Conservation (phyloP, 2,797 vertebrate genomes). For the Leuciscus waleckii region DNA sequence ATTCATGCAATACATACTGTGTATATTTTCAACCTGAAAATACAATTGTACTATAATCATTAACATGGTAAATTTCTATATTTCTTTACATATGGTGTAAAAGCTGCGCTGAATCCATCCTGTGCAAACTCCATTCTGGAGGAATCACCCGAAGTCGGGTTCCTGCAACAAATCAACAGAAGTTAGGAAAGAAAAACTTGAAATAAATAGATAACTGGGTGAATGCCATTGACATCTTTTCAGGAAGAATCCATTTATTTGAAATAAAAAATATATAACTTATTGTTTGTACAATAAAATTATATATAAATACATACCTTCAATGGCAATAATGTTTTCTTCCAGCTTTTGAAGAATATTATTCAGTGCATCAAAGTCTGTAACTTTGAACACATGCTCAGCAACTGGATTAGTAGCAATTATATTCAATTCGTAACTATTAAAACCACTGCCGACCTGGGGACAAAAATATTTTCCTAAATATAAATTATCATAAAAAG, state of each 20-base stretch:
- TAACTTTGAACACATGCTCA: constrained; percentile 66
- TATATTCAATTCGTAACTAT: fast-evolving
- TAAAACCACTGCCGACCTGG: constrained; percentile 68
- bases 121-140: constrained; percentile 77
- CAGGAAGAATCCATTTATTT: too few relatives aligned
- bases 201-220: too few relatives aligned
- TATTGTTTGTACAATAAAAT: too few relatives aligned
- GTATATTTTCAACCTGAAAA: too few relatives aligned
- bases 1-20: too few relatives aligned
- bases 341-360: constrained; percentile 67
- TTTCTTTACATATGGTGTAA: constrained; percentile 33
- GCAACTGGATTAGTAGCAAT: constrained; percentile 65
- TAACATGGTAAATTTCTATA: neutral
- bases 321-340: constrained; percentile 76
- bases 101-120: constrained; percentile 72
- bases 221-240: too few relatives aligned
- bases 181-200: neutral
- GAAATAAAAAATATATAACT: too few relatives aligned
- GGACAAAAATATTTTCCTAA: neutral
- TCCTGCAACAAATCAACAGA: constrained; percentile 61
- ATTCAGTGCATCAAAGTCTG: constrained; percentile 65
- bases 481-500: too few relatives aligned
- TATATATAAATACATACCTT: constrained; percentile 65
- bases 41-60: neutral
- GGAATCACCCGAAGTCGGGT: constrained; percentile 65